Evolutionary conservation across 1,140 invertebrate species (phyloP).

Genomic region (Megathymus violae): DNA sequence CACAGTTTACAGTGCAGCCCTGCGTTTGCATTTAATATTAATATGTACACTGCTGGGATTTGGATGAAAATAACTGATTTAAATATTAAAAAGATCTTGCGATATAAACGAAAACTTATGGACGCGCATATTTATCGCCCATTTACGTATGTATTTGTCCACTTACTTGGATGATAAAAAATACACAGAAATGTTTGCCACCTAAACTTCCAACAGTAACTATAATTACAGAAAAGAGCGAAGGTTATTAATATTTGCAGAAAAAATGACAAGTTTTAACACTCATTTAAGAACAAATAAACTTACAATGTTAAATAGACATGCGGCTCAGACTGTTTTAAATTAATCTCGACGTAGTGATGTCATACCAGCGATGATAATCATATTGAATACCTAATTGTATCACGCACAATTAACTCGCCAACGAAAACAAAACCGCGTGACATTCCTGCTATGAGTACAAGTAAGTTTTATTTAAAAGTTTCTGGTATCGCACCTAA

Average conservation of each 20-base stretch:
- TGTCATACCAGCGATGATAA: slow-evolving; percentile 3
- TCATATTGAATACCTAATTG: slow-evolving; percentile 1
- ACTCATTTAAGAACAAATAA: slow-evolving; percentile 39
- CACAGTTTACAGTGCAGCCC: no score
- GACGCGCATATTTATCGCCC: slow-evolving; percentile 4
- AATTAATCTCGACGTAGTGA: slow-evolving; percentile 10
- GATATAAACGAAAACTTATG: no score
- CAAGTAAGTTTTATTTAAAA: no score
- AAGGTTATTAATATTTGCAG: slow-evolving; percentile 51
- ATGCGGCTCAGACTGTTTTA: slow-evolving; percentile 10
- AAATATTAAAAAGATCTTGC: no score
- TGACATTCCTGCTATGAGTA: no score
- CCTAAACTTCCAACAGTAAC: slow-evolving; percentile 43
- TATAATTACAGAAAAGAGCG: slow-evolving; percentile 52
- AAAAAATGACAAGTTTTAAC: slow-evolving; percentile 44
- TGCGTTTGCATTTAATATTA: no score
- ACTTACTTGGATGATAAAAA: not conserved
- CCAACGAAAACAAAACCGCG: slow-evolving; percentile 7
- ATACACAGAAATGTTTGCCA: slow-evolving; percentile 1
- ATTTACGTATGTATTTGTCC: not conserved
- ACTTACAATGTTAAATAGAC: slow-evolving; percentile 25
- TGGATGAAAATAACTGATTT: no score
- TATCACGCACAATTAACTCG: not conserved
- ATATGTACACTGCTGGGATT: no score
- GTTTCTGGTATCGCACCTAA: no score